Evolutionary conservation across 2,113 vertebrate species (phyloP).

Genomic region (Mastomys natalensis): DNA sequence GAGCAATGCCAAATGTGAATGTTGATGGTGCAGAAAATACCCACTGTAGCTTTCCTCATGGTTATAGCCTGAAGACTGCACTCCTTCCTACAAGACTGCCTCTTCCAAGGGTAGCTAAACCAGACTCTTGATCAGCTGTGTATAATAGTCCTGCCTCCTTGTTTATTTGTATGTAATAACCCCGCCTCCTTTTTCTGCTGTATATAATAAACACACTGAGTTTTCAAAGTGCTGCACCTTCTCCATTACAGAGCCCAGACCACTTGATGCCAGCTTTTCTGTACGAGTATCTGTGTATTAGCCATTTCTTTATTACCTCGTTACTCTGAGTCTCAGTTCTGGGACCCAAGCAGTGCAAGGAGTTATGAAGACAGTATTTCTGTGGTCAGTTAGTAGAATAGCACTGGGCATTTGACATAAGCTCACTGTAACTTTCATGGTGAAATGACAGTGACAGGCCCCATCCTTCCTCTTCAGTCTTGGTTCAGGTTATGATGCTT

Average conservation of each 20-base stretch:
- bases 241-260: background rate
- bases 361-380: background rate
- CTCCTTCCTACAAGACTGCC: background rate
- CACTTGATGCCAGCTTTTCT: background rate
- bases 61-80: background rate
- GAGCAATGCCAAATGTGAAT: background rate
- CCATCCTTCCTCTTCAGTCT: background rate
- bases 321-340: background rate
- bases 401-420: background rate
- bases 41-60: background rate
- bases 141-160: background rate
- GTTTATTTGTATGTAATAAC: background rate
- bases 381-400: background rate
- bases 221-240: background rate
- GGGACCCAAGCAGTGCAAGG: background rate
- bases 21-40: background rate
- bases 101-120: background rate
- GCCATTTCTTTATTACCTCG: background rate
- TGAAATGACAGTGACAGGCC: background rate
- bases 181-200: background rate
- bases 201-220: background rate
- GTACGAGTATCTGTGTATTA: background rate
- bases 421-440: background rate
- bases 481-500: background rate
- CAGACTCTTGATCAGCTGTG: background rate